A percentile compares a stretch with the other conserved stretches of the same genome.
Evolutionary conservation across 1,140 invertebrate species (phyloP).

Genomic region (Acromyrmex charruanus): DNA sequence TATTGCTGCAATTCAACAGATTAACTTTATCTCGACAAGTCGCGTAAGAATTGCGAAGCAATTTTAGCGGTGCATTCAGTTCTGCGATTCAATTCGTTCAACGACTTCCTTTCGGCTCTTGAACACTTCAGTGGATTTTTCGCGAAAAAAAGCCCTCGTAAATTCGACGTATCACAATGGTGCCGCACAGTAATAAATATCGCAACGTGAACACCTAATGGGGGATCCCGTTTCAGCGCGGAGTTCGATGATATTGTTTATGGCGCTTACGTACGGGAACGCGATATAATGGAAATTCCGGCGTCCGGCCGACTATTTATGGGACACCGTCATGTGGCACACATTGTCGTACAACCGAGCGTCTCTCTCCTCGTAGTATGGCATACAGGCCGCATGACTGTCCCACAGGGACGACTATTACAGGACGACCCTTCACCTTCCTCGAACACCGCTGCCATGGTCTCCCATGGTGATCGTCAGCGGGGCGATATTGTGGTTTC

Average conservation of each 20-base stretch:
- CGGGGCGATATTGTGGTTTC: slow-evolving; percentile 33
- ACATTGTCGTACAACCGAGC: slow-evolving; percentile 40
- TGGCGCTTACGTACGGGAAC: slow-evolving; percentile 75
- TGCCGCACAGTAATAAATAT: slow-evolving; percentile 78
- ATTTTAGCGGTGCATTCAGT: slow-evolving; percentile 22
- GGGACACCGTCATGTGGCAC: slow-evolving; percentile 74
- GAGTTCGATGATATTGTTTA: slow-evolving; percentile 81
- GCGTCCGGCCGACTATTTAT: slow-evolving; percentile 78
- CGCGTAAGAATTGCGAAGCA: background rate
- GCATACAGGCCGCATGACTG: slow-evolving; percentile 66
- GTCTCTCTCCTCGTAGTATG: slow-evolving; percentile 51
- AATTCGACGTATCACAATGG: slow-evolving; percentile 75
- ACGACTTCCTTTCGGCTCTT: background rate
- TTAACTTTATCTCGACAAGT: background rate
- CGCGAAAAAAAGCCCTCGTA: slow-evolving; percentile 56
- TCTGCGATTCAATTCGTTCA: slow-evolving; percentile 1
- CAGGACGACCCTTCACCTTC: slow-evolving; percentile 56
- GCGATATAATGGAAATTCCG: slow-evolving; percentile 81
- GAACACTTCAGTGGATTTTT: slow-evolving; percentile 51
- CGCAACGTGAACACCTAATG: slow-evolving; percentile 72
- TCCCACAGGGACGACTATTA: slow-evolving; percentile 68
- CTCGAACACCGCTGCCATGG: slow-evolving; percentile 11
- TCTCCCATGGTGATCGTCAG: slow-evolving; percentile 46
- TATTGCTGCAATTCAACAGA: background rate
- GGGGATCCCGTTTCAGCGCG: slow-evolving; percentile 72